Conservation (phyloP, 2,113 vertebrate genomes). For the Corapipo altera region DNA sequence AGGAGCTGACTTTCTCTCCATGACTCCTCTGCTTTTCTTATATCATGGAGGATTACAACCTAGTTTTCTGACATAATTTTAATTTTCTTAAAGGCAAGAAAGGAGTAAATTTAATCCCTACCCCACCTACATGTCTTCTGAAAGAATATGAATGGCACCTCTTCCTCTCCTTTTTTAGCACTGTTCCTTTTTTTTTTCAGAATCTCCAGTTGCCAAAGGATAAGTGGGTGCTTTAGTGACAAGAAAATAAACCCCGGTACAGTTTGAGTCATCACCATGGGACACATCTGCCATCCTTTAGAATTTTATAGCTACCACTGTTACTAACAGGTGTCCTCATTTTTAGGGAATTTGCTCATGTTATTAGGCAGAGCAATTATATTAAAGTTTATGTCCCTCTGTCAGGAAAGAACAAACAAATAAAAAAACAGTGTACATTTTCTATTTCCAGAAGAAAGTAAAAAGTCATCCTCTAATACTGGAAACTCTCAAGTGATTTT, state of each 20-base stretch:
- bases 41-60: not conserved
- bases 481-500: not conserved
- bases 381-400: not conserved
- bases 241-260: not conserved
- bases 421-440: not conserved
- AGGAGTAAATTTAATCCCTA: not conserved
- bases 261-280: not conserved
- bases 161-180: not conserved
- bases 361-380: conserved; percentile 12
- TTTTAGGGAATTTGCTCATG: not conserved
- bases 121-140: not conserved
- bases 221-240: not conserved
- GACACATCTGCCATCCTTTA: not conserved
- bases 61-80: not conserved
- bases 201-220: not conserved
- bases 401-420: not conserved
- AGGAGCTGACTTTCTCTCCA: not conserved
- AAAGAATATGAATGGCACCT: not conserved
- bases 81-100: not conserved
- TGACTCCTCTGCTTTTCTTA: not conserved
- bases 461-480: not conserved
- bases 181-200: not conserved
- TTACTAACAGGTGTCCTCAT: not conserved
- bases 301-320: conserved; percentile 21
- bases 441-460: not conserved